A percentile compares a stretch with the other conserved stretches of the same genome.
phyloP scores from a whole-genome alignment of 2,888 invertebrate species.

The Thymelicus sylvestris region DNA sequence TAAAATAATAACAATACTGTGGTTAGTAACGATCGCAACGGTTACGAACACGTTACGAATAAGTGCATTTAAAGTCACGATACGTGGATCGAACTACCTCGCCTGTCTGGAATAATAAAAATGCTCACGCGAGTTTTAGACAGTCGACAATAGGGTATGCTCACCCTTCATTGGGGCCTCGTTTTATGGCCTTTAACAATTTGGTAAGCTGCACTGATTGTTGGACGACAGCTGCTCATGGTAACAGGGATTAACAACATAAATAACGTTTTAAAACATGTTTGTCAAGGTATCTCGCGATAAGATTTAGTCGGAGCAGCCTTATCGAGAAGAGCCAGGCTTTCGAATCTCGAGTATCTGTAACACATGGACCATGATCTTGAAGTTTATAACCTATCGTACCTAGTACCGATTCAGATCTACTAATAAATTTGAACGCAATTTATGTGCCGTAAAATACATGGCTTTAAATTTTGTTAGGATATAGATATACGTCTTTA shows the following conservation, averaged over 20 bases:
- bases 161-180: conserved; percentile 79
- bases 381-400: neutral
- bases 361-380: conserved; percentile 12
- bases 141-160: conserved; percentile 75
- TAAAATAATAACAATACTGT: conserved; percentile 7
- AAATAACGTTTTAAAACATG: conserved; percentile 62
- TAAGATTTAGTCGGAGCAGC: conserved; percentile 52
- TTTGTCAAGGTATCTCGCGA: conserved; percentile 56
- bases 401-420: neutral
- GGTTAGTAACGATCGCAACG: neutral
- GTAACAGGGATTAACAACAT: conserved; percentile 69
- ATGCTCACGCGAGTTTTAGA: conserved; percentile 71
- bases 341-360: conserved; percentile 22
- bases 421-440: neutral
- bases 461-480: too few relatives aligned
- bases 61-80: conserved; percentile 26
- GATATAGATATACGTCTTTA: too few relatives aligned
- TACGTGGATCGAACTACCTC: conserved; percentile 47
- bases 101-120: conserved; percentile 74
- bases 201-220: conserved; percentile 82
- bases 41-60: neutral
- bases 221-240: conserved; percentile 74
- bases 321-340: conserved; percentile 35
- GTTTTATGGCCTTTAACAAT: conserved; percentile 84
- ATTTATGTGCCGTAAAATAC: neutral